These are phyloP conservation scores for Drosophila eohydei DNA, from an alignment of 2,888 invertebrate genomes.

Conservation along the genomic window DNA sequence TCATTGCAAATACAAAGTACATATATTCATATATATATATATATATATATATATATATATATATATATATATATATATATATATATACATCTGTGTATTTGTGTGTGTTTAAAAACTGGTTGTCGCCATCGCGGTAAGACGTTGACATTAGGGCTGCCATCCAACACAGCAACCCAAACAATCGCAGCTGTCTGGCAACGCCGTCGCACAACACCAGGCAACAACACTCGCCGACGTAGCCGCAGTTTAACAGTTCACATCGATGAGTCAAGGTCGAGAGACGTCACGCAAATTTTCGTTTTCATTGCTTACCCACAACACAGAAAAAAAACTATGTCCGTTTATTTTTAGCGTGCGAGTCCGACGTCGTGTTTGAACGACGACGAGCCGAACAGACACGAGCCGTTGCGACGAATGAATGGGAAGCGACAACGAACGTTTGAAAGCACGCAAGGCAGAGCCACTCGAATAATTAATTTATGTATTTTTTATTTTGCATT, in stretches of 20 bases:
- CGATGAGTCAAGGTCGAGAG: constrained; percentile 85
- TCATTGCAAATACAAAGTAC: constrained; percentile 37
- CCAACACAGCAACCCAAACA: constrained; percentile 32
- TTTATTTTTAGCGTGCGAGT: constrained; percentile 68
- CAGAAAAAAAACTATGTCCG: constrained; percentile 39
- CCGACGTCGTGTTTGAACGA: constrained; percentile 38
- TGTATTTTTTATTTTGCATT: constrained; percentile 20
- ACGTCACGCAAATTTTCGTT: constrained; percentile 84
- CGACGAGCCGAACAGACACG: constrained; percentile 37
- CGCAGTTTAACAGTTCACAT: constrained; percentile 84
- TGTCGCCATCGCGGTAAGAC: constrained; percentile 46
- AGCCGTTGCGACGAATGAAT: constrained; percentile 49
- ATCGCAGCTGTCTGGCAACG: constrained; percentile 60
- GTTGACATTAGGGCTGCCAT: constrained; percentile 63
- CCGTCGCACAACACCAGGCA: constrained; percentile 46
- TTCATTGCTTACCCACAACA: constrained; percentile 80
- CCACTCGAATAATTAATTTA: constrained; percentile 41
- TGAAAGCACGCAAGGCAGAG: constrained; percentile 32
- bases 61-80: constrained; percentile 1
- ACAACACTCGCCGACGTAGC: constrained; percentile 55
- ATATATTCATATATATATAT: background rate
- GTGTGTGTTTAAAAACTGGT: constrained; percentile 52
- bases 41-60: constrained; percentile 5
- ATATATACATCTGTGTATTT: constrained; percentile 1
- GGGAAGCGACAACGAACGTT: constrained; percentile 45